phyloP scores from a whole-genome alignment of 2,888 invertebrate genomes.

The Ceraclea dissimilis region DNA sequence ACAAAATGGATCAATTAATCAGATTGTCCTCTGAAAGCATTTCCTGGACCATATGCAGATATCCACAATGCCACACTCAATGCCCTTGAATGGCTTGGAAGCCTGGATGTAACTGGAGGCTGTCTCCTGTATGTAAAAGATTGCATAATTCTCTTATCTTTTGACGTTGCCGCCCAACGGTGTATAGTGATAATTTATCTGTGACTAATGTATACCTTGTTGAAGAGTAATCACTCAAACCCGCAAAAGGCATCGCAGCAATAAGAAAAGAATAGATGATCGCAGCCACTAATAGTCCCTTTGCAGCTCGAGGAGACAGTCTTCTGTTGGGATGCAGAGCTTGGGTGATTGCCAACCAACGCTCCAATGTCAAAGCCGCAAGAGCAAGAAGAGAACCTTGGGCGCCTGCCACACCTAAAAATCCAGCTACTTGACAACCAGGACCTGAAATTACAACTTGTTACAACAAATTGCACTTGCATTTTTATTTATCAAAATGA shows the following conservation, averaged over 20 bases:
- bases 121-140: too few relatives aligned
- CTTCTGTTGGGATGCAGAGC: slow-evolving; percentile 77
- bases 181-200: not conserved
- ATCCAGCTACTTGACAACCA: slow-evolving; percentile 82
- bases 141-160: too few relatives aligned
- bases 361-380: slow-evolving; percentile 76
- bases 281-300: slow-evolving; percentile 67
- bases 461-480: too few relatives aligned
- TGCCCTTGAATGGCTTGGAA: too few relatives aligned
- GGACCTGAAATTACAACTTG: slow-evolving; percentile 41
- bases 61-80: too few relatives aligned
- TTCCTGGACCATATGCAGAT: too few relatives aligned
- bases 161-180: too few relatives aligned
- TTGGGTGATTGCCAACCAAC: slow-evolving; percentile 78
- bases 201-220: slow-evolving; percentile 38
- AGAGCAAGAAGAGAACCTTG: slow-evolving; percentile 83
- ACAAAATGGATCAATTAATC: not conserved
- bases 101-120: too few relatives aligned
- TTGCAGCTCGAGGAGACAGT: slow-evolving; percentile 64
- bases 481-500: not conserved
- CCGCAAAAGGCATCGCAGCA: slow-evolving; percentile 72
- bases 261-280: slow-evolving; percentile 72
- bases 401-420: slow-evolving; percentile 79
- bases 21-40: too few relatives aligned
- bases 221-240: slow-evolving; percentile 81